Base-by-base conservation (phyloP, 2,113 vertebrate genomes). In the Zapornia atra region DNA sequence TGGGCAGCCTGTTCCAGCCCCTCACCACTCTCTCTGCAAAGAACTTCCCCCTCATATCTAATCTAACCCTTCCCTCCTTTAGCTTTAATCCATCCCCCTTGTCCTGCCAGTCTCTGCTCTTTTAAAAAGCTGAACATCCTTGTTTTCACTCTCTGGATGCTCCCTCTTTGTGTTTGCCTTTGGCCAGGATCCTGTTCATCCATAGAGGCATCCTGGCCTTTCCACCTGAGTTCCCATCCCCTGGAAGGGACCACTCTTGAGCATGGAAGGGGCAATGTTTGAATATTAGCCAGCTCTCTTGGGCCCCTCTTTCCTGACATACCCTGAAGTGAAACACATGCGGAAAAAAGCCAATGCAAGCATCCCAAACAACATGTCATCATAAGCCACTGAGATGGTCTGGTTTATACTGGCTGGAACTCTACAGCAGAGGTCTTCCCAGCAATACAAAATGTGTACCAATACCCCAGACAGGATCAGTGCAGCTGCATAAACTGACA, bases 331-430 rank as follows among this genome's bases (percentile, higher is more conserved):
- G 44, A 56, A 86, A 69, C 9, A 16, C 4, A 46, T 5, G 26
- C 44, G 86, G 69, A 73, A 15, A 75, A 68, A 88, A 18, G 46
- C 19, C 65, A 65, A 25, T 12, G 26, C 50, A 85, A 81, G 77
- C 10, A 4, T 71, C 65, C 88, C 85, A 88, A 24, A 40, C 18
- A n/a, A 73, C 0, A 3, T 13, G 6, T 50, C 46, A n/a, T 14
- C 19, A 1, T 2, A 3, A 77, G 44, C 33, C 65, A 31, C 0
- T 2, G 34, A 64, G 31, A n/a, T 54, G 19, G 18, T 71, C n/a
- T 19, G 29, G 17, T 88, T 82, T 9, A 70, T 12, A 29, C 56
- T 12, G 57, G 24, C n/a, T 38, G 31, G 75, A 90, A 65, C 53
- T 85, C 75, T 22, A 75, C 40, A 75, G 50, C 17, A 60, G 38